These are phyloP conservation scores for Oreochromis aureus DNA, from an alignment of 2,113 vertebrate genomes.

Conservation along the genomic window DNA sequence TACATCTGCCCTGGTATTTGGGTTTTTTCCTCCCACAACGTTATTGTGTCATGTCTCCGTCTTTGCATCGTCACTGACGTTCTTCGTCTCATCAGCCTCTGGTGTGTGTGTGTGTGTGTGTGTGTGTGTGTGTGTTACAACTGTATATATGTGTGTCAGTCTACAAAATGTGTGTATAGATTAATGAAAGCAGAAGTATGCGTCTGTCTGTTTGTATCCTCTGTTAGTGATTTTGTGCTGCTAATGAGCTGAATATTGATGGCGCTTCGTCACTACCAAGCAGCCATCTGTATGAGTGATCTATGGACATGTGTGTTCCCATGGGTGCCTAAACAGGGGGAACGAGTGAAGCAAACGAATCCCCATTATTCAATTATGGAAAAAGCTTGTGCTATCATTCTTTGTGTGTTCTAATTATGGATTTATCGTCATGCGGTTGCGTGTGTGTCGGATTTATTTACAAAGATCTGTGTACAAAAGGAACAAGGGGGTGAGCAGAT, in stretches of 20 bases:
- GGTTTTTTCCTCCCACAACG: background rate
- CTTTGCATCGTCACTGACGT: background rate
- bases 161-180: background rate
- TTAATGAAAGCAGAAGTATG: background rate
- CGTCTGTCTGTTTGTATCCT: background rate
- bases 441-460: background rate
- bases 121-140: background rate
- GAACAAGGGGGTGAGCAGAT: background rate
- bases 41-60: constrained; percentile 9
- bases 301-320: background rate
- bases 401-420: background rate
- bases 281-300: constrained; percentile 5
- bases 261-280: background rate
- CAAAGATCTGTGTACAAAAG: background rate
- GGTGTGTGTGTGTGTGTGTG: background rate
- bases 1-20: background rate
- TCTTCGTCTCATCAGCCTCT: background rate
- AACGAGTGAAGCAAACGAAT: background rate
- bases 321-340: background rate
- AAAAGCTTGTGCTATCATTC: background rate
- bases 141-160: background rate
- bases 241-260: constrained; percentile 26
- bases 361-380: background rate
- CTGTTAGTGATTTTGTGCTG: background rate
- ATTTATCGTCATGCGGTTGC: background rate